Percentiles rank a stretch among this genome's conserved stretches.
These are phyloP conservation scores for Sebastes vulpes DNA, from an alignment of 2,797 vertebrate genomes.

Conservation along the genomic window DNA sequence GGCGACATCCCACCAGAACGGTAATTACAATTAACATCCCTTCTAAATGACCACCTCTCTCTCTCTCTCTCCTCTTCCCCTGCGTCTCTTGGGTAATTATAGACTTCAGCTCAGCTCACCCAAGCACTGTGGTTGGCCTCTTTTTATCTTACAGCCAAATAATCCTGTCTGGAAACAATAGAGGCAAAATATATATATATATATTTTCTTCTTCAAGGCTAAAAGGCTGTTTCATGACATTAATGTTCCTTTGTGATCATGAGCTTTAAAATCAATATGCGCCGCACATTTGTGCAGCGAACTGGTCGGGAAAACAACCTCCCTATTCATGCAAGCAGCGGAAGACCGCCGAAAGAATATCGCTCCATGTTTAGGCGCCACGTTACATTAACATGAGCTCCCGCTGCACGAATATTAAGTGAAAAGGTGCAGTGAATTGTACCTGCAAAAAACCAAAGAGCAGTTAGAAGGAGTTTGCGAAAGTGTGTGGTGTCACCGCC, in stretches of 20 bases:
- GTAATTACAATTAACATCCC: conserved; percentile 84
- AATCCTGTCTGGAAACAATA: conserved; percentile 65
- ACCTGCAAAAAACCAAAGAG: conserved; percentile 19
- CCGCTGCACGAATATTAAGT: conserved; percentile 7
- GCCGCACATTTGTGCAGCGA: conserved; percentile 36
- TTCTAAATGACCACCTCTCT: conserved; percentile 80
- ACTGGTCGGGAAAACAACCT: conserved; percentile 32
- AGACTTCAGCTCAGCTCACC: conserved; percentile 69
- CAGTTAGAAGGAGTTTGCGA: not conserved
- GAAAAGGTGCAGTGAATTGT: not conserved
- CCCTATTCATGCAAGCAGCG: not conserved
- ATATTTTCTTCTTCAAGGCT: conserved; percentile 33
- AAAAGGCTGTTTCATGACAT: conserved; percentile 57
- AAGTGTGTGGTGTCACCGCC: conserved; percentile 9
- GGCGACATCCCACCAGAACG: conserved; percentile 74
- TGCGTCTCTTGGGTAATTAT: conserved; percentile 75
- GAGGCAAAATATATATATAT: conserved; percentile 8
- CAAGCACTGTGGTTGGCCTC: conserved; percentile 57
- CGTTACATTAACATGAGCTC: conserved; percentile 22
- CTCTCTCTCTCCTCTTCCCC: conserved; percentile 36
- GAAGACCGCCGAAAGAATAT: not conserved
- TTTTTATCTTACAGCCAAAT: conserved; percentile 66
- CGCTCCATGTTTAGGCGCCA: not conserved
- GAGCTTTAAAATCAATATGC: conserved; percentile 53
- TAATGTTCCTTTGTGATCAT: conserved; percentile 24